A percentile compares a stretch with the other conserved stretches of the same genome.
Conservation (phyloP, 1,140 invertebrate species). For the Caligus rogercresseyi region DNA sequence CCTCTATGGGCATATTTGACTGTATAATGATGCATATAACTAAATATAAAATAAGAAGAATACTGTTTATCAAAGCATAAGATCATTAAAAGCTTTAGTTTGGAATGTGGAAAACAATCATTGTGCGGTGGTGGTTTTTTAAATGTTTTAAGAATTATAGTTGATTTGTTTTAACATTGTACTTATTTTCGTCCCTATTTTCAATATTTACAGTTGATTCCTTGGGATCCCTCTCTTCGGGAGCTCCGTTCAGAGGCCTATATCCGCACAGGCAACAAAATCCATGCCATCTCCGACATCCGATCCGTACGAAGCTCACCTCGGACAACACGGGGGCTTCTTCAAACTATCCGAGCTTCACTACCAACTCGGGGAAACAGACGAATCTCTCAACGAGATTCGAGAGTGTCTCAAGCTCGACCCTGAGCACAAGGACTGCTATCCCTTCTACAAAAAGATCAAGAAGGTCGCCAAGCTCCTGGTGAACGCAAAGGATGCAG, state of each 20-base stretch:
- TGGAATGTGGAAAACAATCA: too few relatives aligned
- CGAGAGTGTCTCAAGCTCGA: constrained; percentile 92
- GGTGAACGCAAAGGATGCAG: constrained; percentile 46
- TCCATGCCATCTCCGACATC: constrained; percentile 76
- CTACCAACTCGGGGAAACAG: constrained; percentile 76
- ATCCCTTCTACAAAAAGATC: constrained; percentile 87
- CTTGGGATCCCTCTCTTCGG: constrained; percentile 65
- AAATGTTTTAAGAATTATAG: too few relatives aligned
- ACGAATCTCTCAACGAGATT: constrained; percentile 64
- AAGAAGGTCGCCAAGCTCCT: constrained; percentile 85
- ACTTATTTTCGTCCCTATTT: too few relatives aligned
- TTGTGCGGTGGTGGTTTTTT: too few relatives aligned
- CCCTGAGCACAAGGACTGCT: constrained; percentile 91
- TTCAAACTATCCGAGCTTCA: constrained; percentile 61
- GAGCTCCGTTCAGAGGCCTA: constrained; percentile 71
- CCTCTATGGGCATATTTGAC: too few relatives aligned
- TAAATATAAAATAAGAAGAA: too few relatives aligned
- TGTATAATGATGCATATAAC: too few relatives aligned
- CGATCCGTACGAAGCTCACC: constrained; percentile 64
- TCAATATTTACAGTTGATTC: constrained; percentile 44
- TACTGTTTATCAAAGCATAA: too few relatives aligned
- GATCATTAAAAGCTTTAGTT: too few relatives aligned
- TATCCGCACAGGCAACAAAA: constrained; percentile 54
- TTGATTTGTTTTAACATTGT: too few relatives aligned
- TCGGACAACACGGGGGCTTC: constrained; percentile 78